Evolutionary conservation across 2,113 vertebrate species (phyloP).

Genomic region (Hemicordylus capensis): DNA sequence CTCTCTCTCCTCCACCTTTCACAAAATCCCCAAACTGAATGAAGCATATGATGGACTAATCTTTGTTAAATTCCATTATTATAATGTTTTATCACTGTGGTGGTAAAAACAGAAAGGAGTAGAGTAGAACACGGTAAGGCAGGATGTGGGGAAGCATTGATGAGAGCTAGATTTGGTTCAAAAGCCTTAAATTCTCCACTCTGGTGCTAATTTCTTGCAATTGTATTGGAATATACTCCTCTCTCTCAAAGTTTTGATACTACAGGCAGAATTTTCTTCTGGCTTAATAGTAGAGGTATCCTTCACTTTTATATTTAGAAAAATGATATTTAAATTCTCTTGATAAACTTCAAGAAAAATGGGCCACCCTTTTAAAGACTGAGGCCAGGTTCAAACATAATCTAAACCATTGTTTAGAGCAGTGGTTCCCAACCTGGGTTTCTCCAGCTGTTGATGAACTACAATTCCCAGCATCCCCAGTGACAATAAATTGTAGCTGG

Average conservation of each 20-base stretch:
- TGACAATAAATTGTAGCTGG: no score
- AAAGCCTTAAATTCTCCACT: neutral
- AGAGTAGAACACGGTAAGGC: neutral
- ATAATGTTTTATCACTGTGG: neutral
- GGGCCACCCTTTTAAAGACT: no score
- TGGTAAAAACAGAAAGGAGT: neutral
- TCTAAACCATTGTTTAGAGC: no score
- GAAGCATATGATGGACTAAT: constrained; percentile 34
- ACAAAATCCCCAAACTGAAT: constrained; percentile 40
- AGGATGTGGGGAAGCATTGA: neutral
- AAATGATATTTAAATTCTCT: neutral
- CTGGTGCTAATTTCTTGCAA: neutral
- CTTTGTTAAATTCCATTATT: constrained; percentile 35
- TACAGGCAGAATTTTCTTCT: neutral
- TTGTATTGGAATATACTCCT: neutral
- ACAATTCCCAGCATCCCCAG: no score
- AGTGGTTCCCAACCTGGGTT: no score
- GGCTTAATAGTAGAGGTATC: neutral
- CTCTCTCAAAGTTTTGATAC: neutral
- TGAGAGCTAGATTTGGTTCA: neutral
- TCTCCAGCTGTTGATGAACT: no score
- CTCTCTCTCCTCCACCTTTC: constrained; percentile 3
- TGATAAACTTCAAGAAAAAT: neutral
- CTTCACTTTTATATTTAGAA: neutral
- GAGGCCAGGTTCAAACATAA: no score